Evolutionary conservation across 2,888 invertebrate genomes (phyloP), one percentile per base, ranked within the genome.

Genomic region (Meandrusa payeni): DNA sequence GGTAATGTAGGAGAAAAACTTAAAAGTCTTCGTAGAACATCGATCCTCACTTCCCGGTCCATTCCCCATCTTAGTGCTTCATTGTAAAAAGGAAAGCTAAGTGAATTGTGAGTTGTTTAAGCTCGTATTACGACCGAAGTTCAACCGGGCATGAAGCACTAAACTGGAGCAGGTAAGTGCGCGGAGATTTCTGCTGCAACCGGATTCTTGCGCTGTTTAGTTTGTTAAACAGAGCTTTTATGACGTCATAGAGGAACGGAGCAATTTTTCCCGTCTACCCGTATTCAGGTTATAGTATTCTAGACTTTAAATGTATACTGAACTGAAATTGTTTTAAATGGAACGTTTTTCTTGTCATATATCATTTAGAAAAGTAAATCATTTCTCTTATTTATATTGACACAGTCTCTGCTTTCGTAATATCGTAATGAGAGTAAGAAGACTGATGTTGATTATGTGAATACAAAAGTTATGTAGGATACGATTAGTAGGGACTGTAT

Each of bases 171-270:
- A 29, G 20, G 42, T 17, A 29, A 46, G 33, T 49, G 32, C 24
- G 26, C 41, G 13, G 37, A 38, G 48, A 38, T 46, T 49, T 48
- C 41, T 37, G 40, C 39, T 46, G 41, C 46, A 46, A 29, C 43
- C 40, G 32, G 39, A 44, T 46, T 46, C 41, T 39, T 36, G 19
- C 36, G 38, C 38, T 34, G 41, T 31, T 41, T 39, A 46, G 41
- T 46, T 46, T 38, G 29, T 31, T 42, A 36, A 29, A 41, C 34
- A 23, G 32, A 7, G 32, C 19, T 12, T 19, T 20, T 41, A 41
- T 41, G 26, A 32, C 31, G 39, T 31, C 20, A 24, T 20, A 9
- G 12, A 4, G 11, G 37, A 28, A 28, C 2, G 4, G 11, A 11
- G 11, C 5, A 11, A 19, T 36, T 36, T 26, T 36, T 20, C 17